Evolutionary conservation across 2,113 vertebrate genomes (phyloP).

Genomic region (Mirounga angustirostris): DNA sequence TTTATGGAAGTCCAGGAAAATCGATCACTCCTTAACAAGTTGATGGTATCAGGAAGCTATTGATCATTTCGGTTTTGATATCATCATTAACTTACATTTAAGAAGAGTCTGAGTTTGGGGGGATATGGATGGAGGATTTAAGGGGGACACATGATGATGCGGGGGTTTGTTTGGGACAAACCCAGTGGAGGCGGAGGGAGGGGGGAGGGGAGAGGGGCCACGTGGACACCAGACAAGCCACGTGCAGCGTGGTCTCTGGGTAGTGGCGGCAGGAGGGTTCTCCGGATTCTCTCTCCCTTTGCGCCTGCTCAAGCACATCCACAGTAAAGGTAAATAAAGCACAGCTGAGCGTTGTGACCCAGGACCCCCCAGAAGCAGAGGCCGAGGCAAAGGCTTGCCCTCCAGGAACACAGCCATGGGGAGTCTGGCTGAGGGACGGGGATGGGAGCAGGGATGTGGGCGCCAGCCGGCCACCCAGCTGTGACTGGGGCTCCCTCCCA

Average conservation of each 20-base stretch:
- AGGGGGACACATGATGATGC: fast-evolving
- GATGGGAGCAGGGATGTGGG: fast-evolving
- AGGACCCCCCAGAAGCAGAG: not conserved
- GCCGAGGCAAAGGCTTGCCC: fast-evolving
- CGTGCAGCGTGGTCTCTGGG: fast-evolving
- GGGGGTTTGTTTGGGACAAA: not conserved
- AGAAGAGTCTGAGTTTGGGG: not conserved
- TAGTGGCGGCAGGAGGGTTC: fast-evolving
- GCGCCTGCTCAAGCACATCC: no score
- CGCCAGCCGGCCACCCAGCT: fast-evolving
- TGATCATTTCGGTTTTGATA: not conserved
- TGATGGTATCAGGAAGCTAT: not conserved
- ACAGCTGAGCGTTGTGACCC: not conserved
- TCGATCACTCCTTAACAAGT: not conserved
- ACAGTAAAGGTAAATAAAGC: not conserved
- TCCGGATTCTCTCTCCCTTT: fast-evolving
- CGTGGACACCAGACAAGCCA: fast-evolving
- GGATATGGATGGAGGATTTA: not conserved
- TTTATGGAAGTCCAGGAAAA: not conserved
- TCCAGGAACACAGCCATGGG: fast-evolving
- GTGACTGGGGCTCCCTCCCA: fast-evolving
- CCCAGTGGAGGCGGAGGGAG: not conserved
- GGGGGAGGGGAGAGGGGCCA: fast-evolving
- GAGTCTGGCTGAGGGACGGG: no score
- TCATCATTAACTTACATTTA: no score